These are phyloP conservation scores for Chydorus sphaericus DNA, from an alignment of 2,888 invertebrate genomes.

Conservation along the genomic window DNA sequence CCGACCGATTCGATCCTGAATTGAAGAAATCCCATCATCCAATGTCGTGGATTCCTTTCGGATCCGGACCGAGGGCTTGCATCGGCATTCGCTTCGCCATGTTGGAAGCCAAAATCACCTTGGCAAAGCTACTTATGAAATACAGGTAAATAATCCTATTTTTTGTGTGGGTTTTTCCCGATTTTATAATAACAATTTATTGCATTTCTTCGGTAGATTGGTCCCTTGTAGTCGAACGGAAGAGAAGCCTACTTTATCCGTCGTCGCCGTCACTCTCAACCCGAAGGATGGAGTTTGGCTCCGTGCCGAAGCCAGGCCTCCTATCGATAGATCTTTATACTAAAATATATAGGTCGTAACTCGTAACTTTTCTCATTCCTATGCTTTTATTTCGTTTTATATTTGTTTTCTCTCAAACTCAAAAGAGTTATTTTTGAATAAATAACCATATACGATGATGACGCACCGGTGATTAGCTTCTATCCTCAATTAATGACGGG, in stretches of 20 bases:
- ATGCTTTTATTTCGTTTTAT: too few relatives aligned
- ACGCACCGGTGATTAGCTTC: slow-evolving; percentile 7
- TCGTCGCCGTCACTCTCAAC: slow-evolving; percentile 20
- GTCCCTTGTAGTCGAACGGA: slow-evolving; percentile 16
- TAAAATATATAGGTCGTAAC: too few relatives aligned
- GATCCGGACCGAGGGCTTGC: slow-evolving; percentile 21
- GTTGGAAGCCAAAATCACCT: slow-evolving; percentile 21
- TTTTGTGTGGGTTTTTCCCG: background rate
- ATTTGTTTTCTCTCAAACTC: too few relatives aligned
- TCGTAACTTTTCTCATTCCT: too few relatives aligned
- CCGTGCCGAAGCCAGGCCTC: slow-evolving; percentile 15
- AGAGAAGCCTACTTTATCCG: slow-evolving; percentile 17
- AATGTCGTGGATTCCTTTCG: slow-evolving; percentile 24
- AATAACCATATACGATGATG: slow-evolving; percentile 7
- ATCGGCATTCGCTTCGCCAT: slow-evolving; percentile 23
- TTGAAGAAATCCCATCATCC: slow-evolving; percentile 19
- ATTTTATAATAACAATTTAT: too few relatives aligned
- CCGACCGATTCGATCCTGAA: slow-evolving; percentile 19
- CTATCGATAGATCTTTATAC: too few relatives aligned
- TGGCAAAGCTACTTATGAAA: slow-evolving; percentile 20
- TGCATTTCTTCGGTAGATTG: slow-evolving; percentile 17
- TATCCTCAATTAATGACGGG: background rate
- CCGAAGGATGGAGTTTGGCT: slow-evolving; percentile 19
- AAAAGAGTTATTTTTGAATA: too few relatives aligned
- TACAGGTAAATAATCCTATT: slow-evolving; percentile 19